Percentiles rank a stretch among this genome's conserved stretches.
Conservation (phyloP, 2,888 invertebrate species). For the Cremastinae sp. region DNA sequence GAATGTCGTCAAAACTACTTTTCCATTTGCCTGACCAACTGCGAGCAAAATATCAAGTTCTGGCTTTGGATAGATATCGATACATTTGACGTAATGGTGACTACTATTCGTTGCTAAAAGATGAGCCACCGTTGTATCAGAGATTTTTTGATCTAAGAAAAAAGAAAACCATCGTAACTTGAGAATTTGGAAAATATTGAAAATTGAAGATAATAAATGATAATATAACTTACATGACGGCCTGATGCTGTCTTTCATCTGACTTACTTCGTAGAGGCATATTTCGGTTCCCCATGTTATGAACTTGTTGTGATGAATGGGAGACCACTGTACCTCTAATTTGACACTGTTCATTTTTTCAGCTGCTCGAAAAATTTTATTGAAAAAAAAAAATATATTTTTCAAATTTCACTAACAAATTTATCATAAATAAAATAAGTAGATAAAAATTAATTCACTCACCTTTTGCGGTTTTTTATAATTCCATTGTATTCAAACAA, state of each 20-base stretch:
- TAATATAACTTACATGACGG: constrained; percentile 76
- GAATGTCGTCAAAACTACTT: constrained; percentile 90
- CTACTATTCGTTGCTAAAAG: constrained; percentile 88
- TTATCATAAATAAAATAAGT: background rate
- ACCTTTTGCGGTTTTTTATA: background rate
- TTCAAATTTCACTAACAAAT: background rate
- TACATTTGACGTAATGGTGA: constrained; percentile 91
- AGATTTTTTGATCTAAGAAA: constrained; percentile 85
- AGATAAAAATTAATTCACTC: background rate
- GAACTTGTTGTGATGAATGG: constrained; percentile 89
- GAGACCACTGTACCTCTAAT: constrained; percentile 94
- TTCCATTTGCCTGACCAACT: constrained; percentile 94
- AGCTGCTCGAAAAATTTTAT: constrained; percentile 17
- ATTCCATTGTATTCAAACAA: background rate
- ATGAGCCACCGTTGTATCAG: constrained; percentile 86
- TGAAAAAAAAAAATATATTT: background rate
- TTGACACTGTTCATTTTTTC: constrained; percentile 83
- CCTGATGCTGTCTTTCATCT: constrained; percentile 83
- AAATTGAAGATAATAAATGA: constrained; percentile 28
- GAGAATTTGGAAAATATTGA: constrained; percentile 54
- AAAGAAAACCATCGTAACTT: constrained; percentile 3
- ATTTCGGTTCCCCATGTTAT: constrained; percentile 96
- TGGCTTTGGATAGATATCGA: constrained; percentile 91
- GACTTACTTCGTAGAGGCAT: constrained; percentile 90
- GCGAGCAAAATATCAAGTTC: constrained; percentile 91